Evolutionary conservation across 2,888 invertebrate genomes (phyloP).

Genomic region (Lissocephala sabroskyi): DNA sequence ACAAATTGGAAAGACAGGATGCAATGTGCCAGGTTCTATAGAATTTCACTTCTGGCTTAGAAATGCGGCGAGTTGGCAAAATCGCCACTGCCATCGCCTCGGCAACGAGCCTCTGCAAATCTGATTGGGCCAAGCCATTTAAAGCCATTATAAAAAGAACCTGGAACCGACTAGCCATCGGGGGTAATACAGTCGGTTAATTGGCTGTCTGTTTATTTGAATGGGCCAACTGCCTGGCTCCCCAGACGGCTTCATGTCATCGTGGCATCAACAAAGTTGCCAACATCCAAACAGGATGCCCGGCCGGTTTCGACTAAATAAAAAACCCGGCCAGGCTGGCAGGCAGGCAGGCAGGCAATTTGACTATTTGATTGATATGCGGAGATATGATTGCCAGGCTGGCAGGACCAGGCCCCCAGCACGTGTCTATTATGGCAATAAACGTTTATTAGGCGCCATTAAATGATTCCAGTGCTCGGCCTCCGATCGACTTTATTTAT

Average conservation of each 20-base stretch:
- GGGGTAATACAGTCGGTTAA: constrained; percentile 24
- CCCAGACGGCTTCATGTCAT: constrained; percentile 36
- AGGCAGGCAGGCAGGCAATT: background rate
- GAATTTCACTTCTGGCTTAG: constrained; percentile 45
- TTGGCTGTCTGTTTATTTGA: constrained; percentile 42
- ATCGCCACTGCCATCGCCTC: too few species aligned
- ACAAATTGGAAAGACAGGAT: constrained; percentile 26
- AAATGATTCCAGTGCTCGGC: constrained; percentile 9
- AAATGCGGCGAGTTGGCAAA: constrained; percentile 19
- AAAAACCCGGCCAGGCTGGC: constrained; percentile 1
- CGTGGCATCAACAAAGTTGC: constrained; percentile 33
- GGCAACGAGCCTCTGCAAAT: constrained; percentile 26
- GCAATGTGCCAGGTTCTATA: constrained; percentile 38
- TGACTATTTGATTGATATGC: constrained; percentile 40
- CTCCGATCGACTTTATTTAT: background rate
- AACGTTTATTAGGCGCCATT: constrained; percentile 46
- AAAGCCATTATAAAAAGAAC: constrained; percentile 52
- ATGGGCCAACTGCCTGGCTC: constrained; percentile 10
- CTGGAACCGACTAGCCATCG: background rate
- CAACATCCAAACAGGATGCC: constrained; percentile 27
- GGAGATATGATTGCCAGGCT: background rate
- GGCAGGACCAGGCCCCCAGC: constrained; percentile 15
- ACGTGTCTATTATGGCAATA: constrained; percentile 56
- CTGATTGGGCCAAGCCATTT: constrained; percentile 42
- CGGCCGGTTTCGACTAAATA: constrained; percentile 1